Conservation (phyloP, 2,797 vertebrate species). For the Morus bassanus region DNA sequence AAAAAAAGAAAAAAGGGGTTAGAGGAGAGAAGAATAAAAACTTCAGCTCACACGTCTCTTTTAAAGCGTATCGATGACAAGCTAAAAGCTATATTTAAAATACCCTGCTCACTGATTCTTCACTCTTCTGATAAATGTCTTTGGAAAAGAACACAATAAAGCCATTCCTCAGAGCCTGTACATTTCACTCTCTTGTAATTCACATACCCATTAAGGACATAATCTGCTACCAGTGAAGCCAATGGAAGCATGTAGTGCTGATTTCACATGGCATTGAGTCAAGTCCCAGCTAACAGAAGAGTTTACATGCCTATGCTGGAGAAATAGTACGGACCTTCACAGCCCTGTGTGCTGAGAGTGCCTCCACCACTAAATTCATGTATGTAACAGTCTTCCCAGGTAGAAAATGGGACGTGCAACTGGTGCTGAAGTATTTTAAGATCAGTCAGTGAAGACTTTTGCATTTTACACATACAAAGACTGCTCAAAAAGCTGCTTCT, state of each 20-base stretch:
- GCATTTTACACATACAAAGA: neutral
- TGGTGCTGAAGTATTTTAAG: neutral
- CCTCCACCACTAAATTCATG: neutral
- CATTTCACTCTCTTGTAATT: neutral
- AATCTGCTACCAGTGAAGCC: neutral
- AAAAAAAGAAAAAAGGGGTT: neutral
- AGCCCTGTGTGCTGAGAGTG: neutral
- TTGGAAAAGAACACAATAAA: neutral
- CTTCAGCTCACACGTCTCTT: neutral
- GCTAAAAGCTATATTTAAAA: constrained; percentile 45
- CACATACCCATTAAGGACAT: neutral
- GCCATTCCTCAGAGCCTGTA: neutral
- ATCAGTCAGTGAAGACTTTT: neutral
- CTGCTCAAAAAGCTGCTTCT: neutral
- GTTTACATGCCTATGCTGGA: rapidly evolving
- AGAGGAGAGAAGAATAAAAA: constrained; percentile 19
- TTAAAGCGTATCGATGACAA: neutral
- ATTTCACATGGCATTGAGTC: neutral
- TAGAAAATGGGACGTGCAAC: neutral
- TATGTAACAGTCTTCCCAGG: neutral
- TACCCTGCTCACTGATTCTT: neutral
- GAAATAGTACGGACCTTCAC: neutral
- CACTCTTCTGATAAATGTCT: neutral
- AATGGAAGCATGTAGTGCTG: neutral
- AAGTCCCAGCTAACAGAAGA: neutral